Evolutionary conservation across 2,797 vertebrate species (phyloP).

Genomic region (Diplodus puntazzo): DNA sequence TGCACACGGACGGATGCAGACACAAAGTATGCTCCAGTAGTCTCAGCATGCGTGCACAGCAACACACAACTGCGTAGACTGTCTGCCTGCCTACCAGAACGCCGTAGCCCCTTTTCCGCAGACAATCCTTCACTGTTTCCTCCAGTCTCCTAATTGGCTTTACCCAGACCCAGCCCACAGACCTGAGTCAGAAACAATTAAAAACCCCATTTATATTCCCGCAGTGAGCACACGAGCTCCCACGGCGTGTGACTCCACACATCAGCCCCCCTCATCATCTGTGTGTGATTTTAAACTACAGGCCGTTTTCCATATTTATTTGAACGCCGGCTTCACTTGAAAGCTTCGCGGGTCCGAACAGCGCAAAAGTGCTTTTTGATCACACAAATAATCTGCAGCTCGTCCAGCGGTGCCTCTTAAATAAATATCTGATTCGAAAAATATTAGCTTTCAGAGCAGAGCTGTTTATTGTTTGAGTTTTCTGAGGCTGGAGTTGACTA

Average conservation of each 20-base stretch:
- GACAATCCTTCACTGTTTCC: conserved; percentile 89
- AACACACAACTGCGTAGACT: conserved; percentile 52
- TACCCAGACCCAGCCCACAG: conserved; percentile 88
- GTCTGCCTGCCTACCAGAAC: conserved; percentile 67
- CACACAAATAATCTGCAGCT: conserved; percentile 90
- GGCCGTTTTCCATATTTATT: conserved; percentile 92
- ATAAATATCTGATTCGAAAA: conserved; percentile 83
- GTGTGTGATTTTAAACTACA: conserved; percentile 93
- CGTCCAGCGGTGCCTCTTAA: conserved; percentile 82
- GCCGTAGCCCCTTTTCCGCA: conserved; percentile 85
- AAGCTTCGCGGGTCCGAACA: conserved; percentile 84
- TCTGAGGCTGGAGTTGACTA: conserved; percentile 64
- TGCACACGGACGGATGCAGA: conserved; percentile 32
- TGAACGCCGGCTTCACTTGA: conserved; percentile 89
- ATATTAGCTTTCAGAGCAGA: conserved; percentile 80
- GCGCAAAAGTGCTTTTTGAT: conserved; percentile 88
- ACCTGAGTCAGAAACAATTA: conserved; percentile 93
- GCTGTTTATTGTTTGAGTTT: conserved; percentile 81
- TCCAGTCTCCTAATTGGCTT: conserved; percentile 90
- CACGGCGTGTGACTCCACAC: conserved; percentile 89
- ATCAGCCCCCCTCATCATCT: conserved; percentile 89
- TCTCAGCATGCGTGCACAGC: conserved; percentile 33
- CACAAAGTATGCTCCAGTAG: conserved; percentile 40
- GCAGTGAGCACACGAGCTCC: conserved; percentile 88
- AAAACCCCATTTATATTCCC: conserved; percentile 92